Conservation (phyloP, 2,113 vertebrate species). For the Perognathus longimembris region DNA sequence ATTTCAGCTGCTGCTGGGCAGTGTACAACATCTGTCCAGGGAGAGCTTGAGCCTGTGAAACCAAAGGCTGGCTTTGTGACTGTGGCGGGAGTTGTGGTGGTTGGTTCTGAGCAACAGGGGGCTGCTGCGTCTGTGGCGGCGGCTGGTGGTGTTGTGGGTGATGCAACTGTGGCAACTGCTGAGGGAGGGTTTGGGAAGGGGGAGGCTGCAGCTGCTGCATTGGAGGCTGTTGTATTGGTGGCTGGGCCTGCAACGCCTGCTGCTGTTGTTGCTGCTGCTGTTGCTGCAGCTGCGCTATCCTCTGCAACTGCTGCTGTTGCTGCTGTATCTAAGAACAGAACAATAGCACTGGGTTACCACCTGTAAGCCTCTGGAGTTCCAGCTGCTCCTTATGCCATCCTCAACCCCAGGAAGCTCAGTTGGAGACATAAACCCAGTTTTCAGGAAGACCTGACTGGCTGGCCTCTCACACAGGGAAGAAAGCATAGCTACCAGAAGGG, state of each 20-base stretch:
- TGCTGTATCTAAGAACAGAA: constrained; percentile 82
- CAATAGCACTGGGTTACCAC: neutral
- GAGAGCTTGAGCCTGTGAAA: constrained; percentile 86
- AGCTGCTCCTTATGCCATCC: neutral
- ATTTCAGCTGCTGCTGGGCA: constrained; percentile 85
- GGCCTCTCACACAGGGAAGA: neutral
- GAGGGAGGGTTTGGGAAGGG: constrained; percentile 85
- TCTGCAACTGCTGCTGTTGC: constrained; percentile 87
- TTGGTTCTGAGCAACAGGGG: constrained; percentile 88
- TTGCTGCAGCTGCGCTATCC: constrained; percentile 88
- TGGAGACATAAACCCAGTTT: neutral
- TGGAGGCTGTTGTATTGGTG: constrained; percentile 85
- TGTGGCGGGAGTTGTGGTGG: constrained; percentile 86
- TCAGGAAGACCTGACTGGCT: neutral
- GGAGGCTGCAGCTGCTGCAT: constrained; percentile 87
- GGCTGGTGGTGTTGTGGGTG: constrained; percentile 86
- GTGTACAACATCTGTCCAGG: constrained; percentile 88
- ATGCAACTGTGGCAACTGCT: constrained; percentile 89
- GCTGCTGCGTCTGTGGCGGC: constrained; percentile 86
- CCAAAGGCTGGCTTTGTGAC: constrained; percentile 86
- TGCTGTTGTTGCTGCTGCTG: constrained; percentile 85
- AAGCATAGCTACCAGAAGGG: neutral
- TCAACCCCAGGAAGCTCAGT: neutral
- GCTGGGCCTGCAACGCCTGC: constrained; percentile 86
- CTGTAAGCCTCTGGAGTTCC: too few relatives aligned